Evolutionary conservation across 2,797 vertebrate genomes (phyloP).

Genomic region (Pteronotus mesoamericanus): DNA sequence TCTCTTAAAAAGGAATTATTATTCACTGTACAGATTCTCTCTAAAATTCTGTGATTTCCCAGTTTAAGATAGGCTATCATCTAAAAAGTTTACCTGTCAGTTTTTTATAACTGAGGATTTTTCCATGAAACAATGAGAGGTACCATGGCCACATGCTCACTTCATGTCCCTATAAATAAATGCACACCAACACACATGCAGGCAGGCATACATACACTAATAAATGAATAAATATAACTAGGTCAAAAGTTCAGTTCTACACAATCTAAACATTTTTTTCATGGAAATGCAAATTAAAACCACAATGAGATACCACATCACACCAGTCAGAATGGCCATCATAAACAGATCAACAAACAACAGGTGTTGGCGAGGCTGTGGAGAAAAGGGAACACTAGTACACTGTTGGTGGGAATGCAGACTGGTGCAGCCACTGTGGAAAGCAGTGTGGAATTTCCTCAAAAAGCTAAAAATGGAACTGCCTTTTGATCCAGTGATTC

Average conservation of each 20-base stretch:
- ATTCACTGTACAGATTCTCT: not conserved
- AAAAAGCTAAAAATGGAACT: no score
- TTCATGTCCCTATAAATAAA: not conserved
- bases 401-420: no score
- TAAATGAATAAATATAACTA: not conserved
- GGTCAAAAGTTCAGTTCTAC: not conserved
- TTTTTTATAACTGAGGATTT: not conserved
- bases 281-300: no score
- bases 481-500: no score
- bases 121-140: not conserved
- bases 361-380: no score
- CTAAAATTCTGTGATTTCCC: not conserved
- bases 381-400: no score
- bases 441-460: no score
- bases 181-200: not conserved
- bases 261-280: not conserved
- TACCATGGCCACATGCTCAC: not conserved
- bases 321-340: no score
- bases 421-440: no score
- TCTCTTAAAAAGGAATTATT: not conserved
- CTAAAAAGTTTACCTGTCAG: not conserved
- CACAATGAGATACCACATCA: no score
- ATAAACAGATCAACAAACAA: no score
- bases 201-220: not conserved
- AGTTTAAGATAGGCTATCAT: not conserved